A percentile compares a stretch with the other conserved stretches of the same genome.
Conservation (phyloP, 2,797 vertebrate genomes). For the Hemitrygon akajei region DNA sequence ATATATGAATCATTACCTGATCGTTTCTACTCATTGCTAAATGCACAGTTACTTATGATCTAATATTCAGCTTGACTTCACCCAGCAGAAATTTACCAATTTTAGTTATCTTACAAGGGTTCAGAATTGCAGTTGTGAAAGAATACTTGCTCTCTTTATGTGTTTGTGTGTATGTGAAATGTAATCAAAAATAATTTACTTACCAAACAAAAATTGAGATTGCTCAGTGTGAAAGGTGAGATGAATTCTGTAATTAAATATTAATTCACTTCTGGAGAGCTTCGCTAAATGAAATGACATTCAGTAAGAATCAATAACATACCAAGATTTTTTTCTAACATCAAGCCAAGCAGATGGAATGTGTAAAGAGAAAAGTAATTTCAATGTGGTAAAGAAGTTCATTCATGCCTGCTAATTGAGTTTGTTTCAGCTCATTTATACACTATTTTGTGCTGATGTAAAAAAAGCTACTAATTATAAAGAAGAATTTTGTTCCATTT, state of each 20-base stretch:
- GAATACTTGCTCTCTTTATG: neutral
- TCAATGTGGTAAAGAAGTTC: neutral
- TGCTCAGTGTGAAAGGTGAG: neutral
- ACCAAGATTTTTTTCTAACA: neutral
- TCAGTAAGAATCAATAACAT: constrained; percentile 25
- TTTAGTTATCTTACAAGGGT: neutral
- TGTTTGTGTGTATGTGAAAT: neutral
- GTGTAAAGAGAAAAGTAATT: constrained; percentile 16
- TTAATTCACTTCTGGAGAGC: constrained; percentile 3
- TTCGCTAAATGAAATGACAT: neutral
- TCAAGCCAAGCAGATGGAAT: neutral
- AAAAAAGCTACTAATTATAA: neutral
- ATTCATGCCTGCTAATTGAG: constrained; percentile 17
- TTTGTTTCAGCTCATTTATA: neutral
- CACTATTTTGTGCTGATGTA: neutral
- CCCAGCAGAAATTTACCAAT: neutral
- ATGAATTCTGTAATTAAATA: constrained; percentile 19
- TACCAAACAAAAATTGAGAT: neutral
- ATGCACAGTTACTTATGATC: too few relatives aligned
- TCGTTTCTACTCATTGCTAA: too few relatives aligned
- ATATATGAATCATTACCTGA: too few relatives aligned
- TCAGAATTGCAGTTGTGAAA: neutral
- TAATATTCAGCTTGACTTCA: neutral
- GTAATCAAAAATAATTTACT: neutral
- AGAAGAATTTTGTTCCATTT: neutral